These are phyloP conservation scores for Tautogolabrus adspersus DNA, from an alignment of 2,113 vertebrate genomes.

Conservation along the genomic window DNA sequence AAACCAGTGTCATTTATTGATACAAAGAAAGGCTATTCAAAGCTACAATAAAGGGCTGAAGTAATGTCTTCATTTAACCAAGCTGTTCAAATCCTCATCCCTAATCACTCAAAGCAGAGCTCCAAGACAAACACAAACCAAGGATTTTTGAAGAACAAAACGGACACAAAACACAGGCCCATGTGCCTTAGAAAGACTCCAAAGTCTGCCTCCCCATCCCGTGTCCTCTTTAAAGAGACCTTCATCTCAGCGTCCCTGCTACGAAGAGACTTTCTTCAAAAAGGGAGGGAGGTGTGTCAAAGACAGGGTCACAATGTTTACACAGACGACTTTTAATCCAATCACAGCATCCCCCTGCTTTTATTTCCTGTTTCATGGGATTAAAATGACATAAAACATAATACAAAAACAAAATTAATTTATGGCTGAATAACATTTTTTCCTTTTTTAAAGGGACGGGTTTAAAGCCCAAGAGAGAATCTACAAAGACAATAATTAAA, in stretches of 20 bases:
- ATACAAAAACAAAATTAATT: constrained; percentile 84
- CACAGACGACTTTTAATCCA: constrained; percentile 83
- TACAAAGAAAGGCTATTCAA: constrained; percentile 68
- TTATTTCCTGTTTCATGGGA: constrained; percentile 83
- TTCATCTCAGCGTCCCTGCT: constrained; percentile 76
- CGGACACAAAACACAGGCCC: constrained; percentile 72
- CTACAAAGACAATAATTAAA: constrained; percentile 76
- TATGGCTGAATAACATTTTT: constrained; percentile 72
- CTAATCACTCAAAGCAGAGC: constrained; percentile 82
- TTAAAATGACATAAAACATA: constrained; percentile 83
- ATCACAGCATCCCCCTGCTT: constrained; percentile 77
- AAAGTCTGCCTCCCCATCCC: constrained; percentile 76
- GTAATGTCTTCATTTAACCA: constrained; percentile 66
- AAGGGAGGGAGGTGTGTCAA: constrained; percentile 75
- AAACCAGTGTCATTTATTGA: constrained; percentile 67
- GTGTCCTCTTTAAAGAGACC: constrained; percentile 71
- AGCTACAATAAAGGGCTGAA: constrained; percentile 68
- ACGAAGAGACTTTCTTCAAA: constrained; percentile 78
- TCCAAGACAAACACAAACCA: constrained; percentile 74
- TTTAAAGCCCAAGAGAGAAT: constrained; percentile 70
- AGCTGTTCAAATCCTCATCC: constrained; percentile 66
- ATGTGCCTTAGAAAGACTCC: constrained; percentile 79
- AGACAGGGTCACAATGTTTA: constrained; percentile 85
- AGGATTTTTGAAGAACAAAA: constrained; percentile 84
- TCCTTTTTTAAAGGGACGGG: constrained; percentile 68